phyloP scores from a whole-genome alignment of 2,797 vertebrate genomes.

The Peromyscus nudipes region DNA sequence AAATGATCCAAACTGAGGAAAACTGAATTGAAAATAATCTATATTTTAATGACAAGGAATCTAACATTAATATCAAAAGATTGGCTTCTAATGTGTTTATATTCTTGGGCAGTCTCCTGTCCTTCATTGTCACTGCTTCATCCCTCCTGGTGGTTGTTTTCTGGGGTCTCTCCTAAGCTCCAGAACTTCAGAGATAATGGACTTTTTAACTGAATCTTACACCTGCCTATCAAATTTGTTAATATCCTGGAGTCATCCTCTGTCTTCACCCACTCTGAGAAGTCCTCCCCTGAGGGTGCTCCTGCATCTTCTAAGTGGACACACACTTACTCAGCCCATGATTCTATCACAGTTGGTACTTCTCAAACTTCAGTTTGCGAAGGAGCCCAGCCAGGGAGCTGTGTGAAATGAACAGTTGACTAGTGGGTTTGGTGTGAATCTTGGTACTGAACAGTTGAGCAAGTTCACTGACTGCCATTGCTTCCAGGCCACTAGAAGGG shows the following conservation, averaged over 20 bases:
- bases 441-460: background rate
- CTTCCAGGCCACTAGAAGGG: too few species aligned
- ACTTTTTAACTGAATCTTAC: background rate
- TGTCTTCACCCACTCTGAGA: background rate
- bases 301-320: background rate
- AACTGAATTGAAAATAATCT: background rate
- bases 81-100: background rate
- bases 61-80: background rate
- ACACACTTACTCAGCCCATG: background rate
- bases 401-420: background rate
- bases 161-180: background rate
- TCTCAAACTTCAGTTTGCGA: background rate
- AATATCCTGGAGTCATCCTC: background rate
- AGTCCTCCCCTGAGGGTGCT: background rate
- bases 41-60: background rate
- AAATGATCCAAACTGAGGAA: slow-evolving; percentile 5
- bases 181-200: background rate
- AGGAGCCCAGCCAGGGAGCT: background rate
- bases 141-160: background rate
- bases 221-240: background rate
- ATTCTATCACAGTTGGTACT: background rate
- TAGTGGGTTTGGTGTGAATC: background rate
- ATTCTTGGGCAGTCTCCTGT: background rate
- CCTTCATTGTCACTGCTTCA: background rate
- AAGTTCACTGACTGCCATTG: too few species aligned